phyloP scores from a whole-genome alignment of 2,888 invertebrate species.

The Cephalotes varians region DNA sequence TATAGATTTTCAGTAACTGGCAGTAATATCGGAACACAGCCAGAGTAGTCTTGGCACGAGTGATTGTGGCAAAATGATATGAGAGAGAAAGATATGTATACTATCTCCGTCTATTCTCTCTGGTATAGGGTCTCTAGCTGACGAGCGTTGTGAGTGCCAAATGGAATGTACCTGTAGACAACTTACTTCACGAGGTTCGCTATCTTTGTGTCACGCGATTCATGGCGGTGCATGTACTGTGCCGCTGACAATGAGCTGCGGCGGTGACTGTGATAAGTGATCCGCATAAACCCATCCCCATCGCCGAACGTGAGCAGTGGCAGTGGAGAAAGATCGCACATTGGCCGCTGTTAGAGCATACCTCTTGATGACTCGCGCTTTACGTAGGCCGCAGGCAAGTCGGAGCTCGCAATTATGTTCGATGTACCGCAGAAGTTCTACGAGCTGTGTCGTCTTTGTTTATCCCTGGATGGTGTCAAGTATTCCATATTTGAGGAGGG shows the following conservation, averaged over 20 bases:
- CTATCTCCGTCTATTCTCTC: no score
- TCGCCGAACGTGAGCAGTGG: constrained; percentile 76
- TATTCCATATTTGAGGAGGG: constrained; percentile 92
- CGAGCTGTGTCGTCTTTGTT: constrained; percentile 97
- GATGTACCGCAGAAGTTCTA: constrained; percentile 97
- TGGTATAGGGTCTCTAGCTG: no score
- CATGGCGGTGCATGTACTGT: constrained; percentile 70
- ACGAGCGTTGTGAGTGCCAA: no score
- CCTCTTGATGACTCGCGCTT: constrained; percentile 82
- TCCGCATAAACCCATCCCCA: constrained; percentile 73
- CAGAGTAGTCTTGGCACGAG: no score
- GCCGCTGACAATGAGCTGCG: constrained; percentile 84
- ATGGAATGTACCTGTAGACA: no score
- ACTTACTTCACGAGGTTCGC: background rate
- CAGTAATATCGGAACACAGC: no score
- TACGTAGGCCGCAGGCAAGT: constrained; percentile 79
- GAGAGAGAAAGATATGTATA: no score
- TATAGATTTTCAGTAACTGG: no score
- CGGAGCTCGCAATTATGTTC: constrained; percentile 91
- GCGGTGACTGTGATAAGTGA: constrained; percentile 84
- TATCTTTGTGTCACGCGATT: background rate
- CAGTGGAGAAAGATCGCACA: constrained; percentile 82
- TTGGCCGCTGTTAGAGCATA: constrained; percentile 70
- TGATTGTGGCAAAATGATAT: no score
- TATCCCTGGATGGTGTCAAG: constrained; percentile 92